Evolutionary conservation across 2,797 vertebrate genomes (phyloP).

Genomic region (Prunella strophiata): DNA sequence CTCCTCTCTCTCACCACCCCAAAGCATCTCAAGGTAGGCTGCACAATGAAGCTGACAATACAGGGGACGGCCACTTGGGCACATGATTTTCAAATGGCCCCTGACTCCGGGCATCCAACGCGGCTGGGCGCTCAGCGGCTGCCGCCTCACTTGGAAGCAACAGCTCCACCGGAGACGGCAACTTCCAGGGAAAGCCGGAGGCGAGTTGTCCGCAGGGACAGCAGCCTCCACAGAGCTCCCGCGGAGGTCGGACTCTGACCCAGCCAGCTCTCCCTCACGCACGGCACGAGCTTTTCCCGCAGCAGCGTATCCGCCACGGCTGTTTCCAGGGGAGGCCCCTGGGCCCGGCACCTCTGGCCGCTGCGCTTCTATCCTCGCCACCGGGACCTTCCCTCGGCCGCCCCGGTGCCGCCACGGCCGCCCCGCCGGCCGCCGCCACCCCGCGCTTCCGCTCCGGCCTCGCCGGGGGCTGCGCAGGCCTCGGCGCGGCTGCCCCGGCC

Average conservation of each 20-base stretch:
- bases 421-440: not conserved
- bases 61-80: fast-evolving
- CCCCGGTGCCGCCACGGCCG: not conserved
- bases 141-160: not conserved
- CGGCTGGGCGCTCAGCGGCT: not conserved
- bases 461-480: not conserved
- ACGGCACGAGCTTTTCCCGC: not conserved
- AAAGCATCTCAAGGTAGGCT: fast-evolving
- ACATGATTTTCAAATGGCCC: fast-evolving
- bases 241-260: not conserved
- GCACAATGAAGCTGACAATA: fast-evolving
- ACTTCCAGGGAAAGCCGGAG: fast-evolving
- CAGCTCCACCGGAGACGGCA: not conserved
- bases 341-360: not conserved
- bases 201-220: fast-evolving
- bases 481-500: not conserved
- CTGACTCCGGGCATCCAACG: fast-evolving
- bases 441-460: not conserved
- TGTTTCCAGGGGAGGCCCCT: not conserved
- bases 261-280: not conserved
- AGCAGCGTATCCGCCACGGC: fast-evolving
- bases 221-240: not conserved
- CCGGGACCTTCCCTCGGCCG: not conserved
- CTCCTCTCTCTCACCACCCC: not conserved
- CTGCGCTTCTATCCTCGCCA: not conserved